Conservation (phyloP, 2,888 invertebrate species). For the Drepanosiphum platanoidis region DNA sequence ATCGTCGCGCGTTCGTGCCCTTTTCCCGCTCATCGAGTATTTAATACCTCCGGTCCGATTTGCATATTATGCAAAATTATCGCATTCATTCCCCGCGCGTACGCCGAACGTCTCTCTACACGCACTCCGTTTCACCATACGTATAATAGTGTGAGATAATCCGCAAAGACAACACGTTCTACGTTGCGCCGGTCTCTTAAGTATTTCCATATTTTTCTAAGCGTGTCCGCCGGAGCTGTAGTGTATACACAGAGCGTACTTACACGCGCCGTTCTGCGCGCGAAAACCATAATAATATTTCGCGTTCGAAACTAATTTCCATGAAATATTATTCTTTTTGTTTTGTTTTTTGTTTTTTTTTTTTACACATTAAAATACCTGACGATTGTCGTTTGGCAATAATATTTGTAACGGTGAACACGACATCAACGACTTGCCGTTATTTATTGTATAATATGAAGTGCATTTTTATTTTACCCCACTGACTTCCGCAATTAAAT, state of each 20-base stretch:
- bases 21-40: background rate
- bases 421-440: background rate
- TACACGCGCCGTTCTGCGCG: too few species aligned
- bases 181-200: background rate
- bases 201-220: background rate
- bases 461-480: slow-evolving; percentile 26
- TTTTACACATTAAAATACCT: background rate
- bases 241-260: too few species aligned
- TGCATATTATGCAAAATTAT: slow-evolving; percentile 2
- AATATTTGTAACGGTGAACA: background rate
- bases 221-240: background rate
- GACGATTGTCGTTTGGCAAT: background rate
- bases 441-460: slow-evolving; percentile 7
- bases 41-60: background rate
- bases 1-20: background rate
- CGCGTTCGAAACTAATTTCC: background rate
- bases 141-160: background rate
- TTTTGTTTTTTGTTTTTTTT: too few species aligned
- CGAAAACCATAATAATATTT: too few species aligned
- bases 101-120: background rate
- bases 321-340: too few species aligned
- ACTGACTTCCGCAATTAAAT: slow-evolving; percentile 30
- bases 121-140: background rate
- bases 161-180: background rate
- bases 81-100: background rate